Conservation (phyloP, 2,888 invertebrate species). For the Keiferia lycopersicella region DNA sequence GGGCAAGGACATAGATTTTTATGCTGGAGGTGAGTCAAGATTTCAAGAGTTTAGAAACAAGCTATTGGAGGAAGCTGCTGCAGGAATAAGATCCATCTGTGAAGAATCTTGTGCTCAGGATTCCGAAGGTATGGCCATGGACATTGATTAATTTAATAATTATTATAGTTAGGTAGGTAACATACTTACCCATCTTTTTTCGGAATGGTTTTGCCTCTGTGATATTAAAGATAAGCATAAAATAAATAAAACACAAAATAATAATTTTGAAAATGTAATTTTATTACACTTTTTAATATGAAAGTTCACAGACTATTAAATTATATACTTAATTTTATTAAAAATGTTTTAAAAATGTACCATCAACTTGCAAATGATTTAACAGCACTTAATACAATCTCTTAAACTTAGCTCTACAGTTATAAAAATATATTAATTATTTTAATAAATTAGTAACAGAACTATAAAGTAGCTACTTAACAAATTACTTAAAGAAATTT, state of each 20-base stretch:
- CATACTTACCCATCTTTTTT: too few relatives aligned
- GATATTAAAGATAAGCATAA: not conserved
- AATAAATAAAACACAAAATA: not conserved
- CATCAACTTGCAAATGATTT: not conserved
- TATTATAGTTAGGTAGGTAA: too few relatives aligned
- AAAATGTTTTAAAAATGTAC: not conserved
- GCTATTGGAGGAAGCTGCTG: conserved; percentile 46
- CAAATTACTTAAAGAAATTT: not conserved
- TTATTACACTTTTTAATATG: conserved; percentile 1
- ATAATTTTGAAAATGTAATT: not conserved
- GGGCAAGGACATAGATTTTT: conserved; percentile 60
- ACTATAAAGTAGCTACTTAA: not conserved
- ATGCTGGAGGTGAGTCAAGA: conserved; percentile 46
- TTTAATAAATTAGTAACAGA: not conserved
- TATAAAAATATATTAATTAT: not conserved
- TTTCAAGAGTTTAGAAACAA: conserved; percentile 52
- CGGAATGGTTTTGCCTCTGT: not conserved
- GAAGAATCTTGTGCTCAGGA: conserved; percentile 15
- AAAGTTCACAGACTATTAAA: not conserved
- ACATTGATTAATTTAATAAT: conserved; percentile 35
- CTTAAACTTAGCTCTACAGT: not conserved
- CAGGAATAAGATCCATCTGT: conserved; percentile 40
- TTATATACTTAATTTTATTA: not conserved
- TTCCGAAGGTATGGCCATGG: conserved; percentile 42
- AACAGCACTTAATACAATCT: not conserved